These are phyloP conservation scores for Agrotis segetum DNA, from an alignment of 2,888 invertebrate species.

Conservation along the genomic window DNA sequence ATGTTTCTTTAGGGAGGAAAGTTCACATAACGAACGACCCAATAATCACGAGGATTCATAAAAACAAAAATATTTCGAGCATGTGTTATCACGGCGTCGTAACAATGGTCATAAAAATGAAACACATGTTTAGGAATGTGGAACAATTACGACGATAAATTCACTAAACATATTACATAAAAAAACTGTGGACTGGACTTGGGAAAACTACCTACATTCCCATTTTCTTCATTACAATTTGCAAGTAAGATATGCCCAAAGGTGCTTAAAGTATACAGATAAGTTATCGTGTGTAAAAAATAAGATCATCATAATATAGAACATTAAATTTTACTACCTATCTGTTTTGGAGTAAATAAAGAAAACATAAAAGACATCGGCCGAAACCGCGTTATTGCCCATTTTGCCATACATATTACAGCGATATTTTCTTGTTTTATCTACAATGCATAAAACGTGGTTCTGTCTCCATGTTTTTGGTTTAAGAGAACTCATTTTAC, in stretches of 20 bases:
- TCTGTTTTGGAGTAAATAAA: conserved; percentile 71
- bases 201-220: conserved; percentile 62
- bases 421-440: conserved; percentile 68
- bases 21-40: conserved; percentile 20
- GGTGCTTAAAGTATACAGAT: conserved; percentile 19
- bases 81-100: conserved; percentile 70
- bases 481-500: conserved; percentile 39
- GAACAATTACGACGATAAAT: conserved; percentile 79
- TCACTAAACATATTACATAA: conserved; percentile 76
- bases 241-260: conserved; percentile 6
- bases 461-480: conserved; percentile 27
- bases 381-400: conserved; percentile 67
- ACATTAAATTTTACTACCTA: conserved; percentile 68
- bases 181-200: conserved; percentile 71
- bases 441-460: conserved; percentile 61
- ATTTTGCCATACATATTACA: conserved; percentile 68
- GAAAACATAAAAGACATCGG: conserved; percentile 68
- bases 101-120: conserved; percentile 76
- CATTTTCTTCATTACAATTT: conserved; percentile 40
- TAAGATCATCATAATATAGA: conserved; percentile 56
- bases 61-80: conserved; percentile 70
- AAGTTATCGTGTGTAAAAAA: conserved; percentile 58
- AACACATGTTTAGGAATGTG: conserved; percentile 73
- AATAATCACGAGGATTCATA: conserved; percentile 68
- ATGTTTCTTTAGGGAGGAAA: conserved; percentile 8